phyloP scores from a whole-genome alignment of 2,113 vertebrate species.

The Protobothrops mucrosquamatus region DNA sequence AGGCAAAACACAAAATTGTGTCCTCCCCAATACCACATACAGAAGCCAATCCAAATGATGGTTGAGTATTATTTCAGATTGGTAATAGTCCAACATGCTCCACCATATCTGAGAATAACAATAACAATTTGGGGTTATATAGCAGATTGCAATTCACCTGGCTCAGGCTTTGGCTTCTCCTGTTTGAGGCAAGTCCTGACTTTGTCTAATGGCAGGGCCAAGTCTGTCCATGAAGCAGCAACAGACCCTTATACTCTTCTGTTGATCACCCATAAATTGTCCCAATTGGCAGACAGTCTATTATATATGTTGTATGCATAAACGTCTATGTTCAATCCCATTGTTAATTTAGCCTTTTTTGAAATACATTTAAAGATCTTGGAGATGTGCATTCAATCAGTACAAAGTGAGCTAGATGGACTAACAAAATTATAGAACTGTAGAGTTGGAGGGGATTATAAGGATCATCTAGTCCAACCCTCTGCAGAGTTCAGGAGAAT shows the following conservation, averaged over 20 bases:
- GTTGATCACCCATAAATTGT: not conserved
- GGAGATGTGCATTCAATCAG: not conserved
- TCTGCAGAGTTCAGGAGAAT: not conserved
- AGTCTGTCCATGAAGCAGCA: not conserved
- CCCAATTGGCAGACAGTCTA: not conserved
- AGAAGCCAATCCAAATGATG: not conserved
- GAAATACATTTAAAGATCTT: not conserved
- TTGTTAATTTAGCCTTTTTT: not conserved
- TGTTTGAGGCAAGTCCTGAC: not conserved
- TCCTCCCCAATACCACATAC: not conserved
- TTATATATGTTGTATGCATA: not conserved
- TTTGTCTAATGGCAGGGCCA: not conserved
- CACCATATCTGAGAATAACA: not conserved
- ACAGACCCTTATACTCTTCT: not conserved
- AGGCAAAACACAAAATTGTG: not conserved
- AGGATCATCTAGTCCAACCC: not conserved
- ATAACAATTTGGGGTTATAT: not conserved
- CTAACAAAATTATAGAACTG: not conserved
- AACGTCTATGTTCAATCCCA: not conserved
- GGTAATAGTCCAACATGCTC: not conserved
- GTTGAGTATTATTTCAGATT: not conserved
- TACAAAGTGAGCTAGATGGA: not conserved
- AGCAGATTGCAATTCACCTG: not conserved
- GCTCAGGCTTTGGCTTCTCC: not conserved
- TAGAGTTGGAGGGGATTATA: not conserved